Evolutionary conservation across 2,888 invertebrate genomes (phyloP).

Genomic region (Aporophyla lueneburgensis): DNA sequence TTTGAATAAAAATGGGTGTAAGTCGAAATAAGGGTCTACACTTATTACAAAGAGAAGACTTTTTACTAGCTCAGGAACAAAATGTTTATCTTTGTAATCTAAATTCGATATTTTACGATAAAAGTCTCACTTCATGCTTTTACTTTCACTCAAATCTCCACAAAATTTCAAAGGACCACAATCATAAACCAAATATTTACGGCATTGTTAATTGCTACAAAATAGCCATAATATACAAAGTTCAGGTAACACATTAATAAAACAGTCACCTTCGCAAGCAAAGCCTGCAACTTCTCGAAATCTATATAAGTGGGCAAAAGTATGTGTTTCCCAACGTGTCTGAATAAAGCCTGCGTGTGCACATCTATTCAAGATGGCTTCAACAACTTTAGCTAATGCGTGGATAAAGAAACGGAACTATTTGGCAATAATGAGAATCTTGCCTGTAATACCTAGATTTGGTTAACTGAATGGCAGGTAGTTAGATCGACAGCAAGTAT

Average conservation of each 20-base stretch:
- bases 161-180: background rate
- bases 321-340: slow-evolving; percentile 43
- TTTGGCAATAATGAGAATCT: slow-evolving; percentile 28
- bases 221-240: slow-evolving; percentile 25
- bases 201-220: slow-evolving; percentile 8
- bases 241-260: slow-evolving; percentile 42
- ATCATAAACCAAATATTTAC: background rate
- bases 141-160: background rate
- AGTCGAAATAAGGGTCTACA: background rate
- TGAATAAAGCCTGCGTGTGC: slow-evolving; percentile 47
- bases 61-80: too few species aligned
- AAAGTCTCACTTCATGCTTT: background rate
- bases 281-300: slow-evolving; percentile 23
- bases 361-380: slow-evolving; percentile 53
- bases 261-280: slow-evolving; percentile 41
- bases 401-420: slow-evolving; percentile 30
- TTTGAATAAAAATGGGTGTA: background rate
- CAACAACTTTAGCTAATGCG: slow-evolving; percentile 37
- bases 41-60: too few species aligned
- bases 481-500: too few species aligned
- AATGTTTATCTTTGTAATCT: background rate
- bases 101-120: background rate
- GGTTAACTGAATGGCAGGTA: background rate
- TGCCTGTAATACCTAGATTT: background rate
- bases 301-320: slow-evolving; percentile 37